These are phyloP conservation scores for Callimico goeldii DNA, from an alignment of 2,797 vertebrate species.

Conservation along the genomic window DNA sequence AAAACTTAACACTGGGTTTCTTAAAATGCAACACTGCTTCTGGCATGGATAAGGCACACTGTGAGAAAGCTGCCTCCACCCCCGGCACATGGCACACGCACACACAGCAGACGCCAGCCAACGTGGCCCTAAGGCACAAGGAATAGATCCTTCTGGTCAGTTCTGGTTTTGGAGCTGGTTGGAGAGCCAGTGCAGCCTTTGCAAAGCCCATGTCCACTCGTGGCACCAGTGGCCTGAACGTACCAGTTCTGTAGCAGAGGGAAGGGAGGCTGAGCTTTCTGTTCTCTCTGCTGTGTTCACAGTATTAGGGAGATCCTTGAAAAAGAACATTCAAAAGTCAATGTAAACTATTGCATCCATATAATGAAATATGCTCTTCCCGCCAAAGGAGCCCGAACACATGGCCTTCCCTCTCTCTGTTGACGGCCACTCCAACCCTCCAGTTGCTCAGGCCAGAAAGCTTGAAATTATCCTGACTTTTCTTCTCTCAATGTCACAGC, in stretches of 20 bases:
- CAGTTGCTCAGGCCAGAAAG: neutral
- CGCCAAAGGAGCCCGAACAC: neutral
- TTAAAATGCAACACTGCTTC: constrained; percentile 38
- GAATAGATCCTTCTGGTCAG: neutral
- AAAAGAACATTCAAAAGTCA: constrained; percentile 27
- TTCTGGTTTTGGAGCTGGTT: constrained; percentile 70
- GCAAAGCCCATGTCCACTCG: constrained; percentile 62
- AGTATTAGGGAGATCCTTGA: constrained; percentile 69
- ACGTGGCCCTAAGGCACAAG: neutral
- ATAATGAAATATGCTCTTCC: neutral
- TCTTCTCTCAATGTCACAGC: neutral
- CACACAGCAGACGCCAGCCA: constrained; percentile 60
- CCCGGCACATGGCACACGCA: constrained; percentile 81
- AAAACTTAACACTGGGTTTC: constrained; percentile 53
- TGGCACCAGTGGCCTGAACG: constrained; percentile 64
- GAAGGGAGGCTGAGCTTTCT: constrained; percentile 67
- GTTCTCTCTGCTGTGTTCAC: constrained; percentile 70
- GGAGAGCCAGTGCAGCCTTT: constrained; percentile 73
- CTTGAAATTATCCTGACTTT: neutral
- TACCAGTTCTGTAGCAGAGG: constrained; percentile 57
- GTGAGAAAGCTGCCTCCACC: constrained; percentile 87
- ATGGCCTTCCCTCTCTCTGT: neutral
- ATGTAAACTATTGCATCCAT: neutral
- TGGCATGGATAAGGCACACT: constrained; percentile 86
- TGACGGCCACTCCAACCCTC: neutral